Evolutionary conservation across 2,797 vertebrate species (phyloP).

Genomic region (Perodicticus potto): DNA sequence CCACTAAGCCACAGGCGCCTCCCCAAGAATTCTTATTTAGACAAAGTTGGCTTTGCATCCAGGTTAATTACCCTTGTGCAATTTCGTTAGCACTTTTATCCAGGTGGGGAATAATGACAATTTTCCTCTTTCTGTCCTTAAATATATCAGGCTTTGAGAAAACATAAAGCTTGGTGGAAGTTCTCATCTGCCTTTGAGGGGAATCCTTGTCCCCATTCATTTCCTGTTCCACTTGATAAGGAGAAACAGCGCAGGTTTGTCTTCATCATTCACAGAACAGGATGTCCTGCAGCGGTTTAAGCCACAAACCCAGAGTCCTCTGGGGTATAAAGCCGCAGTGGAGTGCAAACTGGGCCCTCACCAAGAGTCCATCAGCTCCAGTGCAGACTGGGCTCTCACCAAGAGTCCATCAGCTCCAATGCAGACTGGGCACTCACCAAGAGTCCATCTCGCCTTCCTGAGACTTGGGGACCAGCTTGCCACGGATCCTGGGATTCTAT

Average conservation of each 20-base stretch:
- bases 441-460: background rate
- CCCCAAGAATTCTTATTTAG: background rate
- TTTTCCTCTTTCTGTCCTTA: background rate
- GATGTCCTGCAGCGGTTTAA: background rate
- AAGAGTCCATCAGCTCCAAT: background rate
- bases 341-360: background rate
- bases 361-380: background rate
- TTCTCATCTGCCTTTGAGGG: background rate
- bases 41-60: background rate
- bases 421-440: background rate
- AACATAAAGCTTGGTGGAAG: background rate
- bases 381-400: background rate
- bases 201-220: background rate
- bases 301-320: background rate
- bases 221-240: conserved; percentile 23
- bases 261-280: background rate
- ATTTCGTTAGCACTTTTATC: background rate
- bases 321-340: background rate
- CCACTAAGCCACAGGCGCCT: no score
- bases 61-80: background rate
- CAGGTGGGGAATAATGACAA: background rate
- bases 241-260: background rate
- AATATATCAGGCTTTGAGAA: background rate
- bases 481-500: background rate
- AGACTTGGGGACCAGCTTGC: background rate